phyloP scores from a whole-genome alignment of 2,888 invertebrate genomes.

The Flexamia atlantica region DNA sequence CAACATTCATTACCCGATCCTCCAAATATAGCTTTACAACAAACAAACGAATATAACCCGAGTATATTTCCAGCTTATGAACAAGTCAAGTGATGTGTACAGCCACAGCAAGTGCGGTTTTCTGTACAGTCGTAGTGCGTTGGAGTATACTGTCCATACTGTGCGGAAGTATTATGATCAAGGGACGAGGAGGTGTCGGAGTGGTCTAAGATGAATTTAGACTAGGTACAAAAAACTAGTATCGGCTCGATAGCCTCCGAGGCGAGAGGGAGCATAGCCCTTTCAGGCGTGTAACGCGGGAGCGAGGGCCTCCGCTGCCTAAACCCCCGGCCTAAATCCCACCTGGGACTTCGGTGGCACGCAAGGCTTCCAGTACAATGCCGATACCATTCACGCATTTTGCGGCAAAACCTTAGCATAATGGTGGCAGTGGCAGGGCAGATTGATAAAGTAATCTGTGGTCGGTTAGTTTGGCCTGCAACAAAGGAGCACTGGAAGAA shows the following conservation, averaged over 20 bases:
- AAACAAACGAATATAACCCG: background rate
- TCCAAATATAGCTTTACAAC: background rate
- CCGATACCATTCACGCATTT: too few species aligned
- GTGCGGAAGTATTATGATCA: too few species aligned
- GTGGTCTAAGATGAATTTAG: too few species aligned
- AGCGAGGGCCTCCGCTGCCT: background rate
- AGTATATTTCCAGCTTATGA: background rate
- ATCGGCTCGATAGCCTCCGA: background rate
- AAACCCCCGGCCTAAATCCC: background rate
- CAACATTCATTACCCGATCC: background rate
- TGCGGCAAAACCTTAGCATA: too few species aligned
- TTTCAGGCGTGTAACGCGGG: background rate
- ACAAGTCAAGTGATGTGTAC: too few species aligned
- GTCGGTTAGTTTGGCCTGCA: too few species aligned
- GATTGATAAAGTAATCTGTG: too few species aligned
- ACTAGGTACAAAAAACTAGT: background rate
- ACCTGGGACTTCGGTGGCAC: background rate
- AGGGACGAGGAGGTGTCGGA: background rate
- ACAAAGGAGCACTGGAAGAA: background rate
- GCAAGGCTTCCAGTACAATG: background rate
- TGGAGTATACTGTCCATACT: too few species aligned
- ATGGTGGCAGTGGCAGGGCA: too few species aligned
- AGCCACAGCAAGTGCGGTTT: too few species aligned
- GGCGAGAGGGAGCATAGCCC: background rate
- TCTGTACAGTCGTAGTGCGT: too few species aligned